A percentile compares a stretch with the other conserved stretches of the same genome.
These are phyloP conservation scores for Hippocampus guttulatus DNA, from an alignment of 2,113 vertebrate genomes.

Conservation along the genomic window DNA sequence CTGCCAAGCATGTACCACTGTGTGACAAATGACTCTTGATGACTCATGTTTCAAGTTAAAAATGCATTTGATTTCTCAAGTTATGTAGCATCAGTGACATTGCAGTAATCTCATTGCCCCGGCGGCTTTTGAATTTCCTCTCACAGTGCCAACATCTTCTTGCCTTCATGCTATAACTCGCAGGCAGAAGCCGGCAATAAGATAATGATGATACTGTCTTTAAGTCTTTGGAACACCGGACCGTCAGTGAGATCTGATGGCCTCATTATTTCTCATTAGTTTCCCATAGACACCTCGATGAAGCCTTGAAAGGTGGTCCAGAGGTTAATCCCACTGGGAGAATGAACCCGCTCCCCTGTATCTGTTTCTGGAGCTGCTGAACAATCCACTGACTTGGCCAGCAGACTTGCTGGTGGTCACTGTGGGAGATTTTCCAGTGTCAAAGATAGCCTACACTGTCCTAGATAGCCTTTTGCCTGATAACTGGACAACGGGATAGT, in stretches of 20 bases:
- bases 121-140: constrained; percentile 27
- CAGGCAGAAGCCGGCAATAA: constrained; percentile 41
- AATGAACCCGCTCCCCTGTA: constrained; percentile 54
- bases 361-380: constrained; percentile 53
- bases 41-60: constrained; percentile 52
- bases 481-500: constrained; percentile 41
- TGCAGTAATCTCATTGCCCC: constrained; percentile 7
- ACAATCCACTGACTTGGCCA: constrained; percentile 21
- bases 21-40: constrained; percentile 45
- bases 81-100: constrained; percentile 8
- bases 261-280: constrained; percentile 75
- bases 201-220: constrained; percentile 64
- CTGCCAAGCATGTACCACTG: constrained; percentile 51
- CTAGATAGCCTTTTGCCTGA: constrained; percentile 55
- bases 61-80: constrained; percentile 44
- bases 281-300: constrained; percentile 59
- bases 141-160: constrained; percentile 19
- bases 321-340: constrained; percentile 66
- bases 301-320: constrained; percentile 70
- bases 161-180: constrained; percentile 41
- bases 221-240: constrained; percentile 55
- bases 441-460: constrained; percentile 39
- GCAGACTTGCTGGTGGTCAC: constrained; percentile 8
- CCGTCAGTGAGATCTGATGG: constrained; percentile 59
- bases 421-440: constrained; percentile 41